Conservation (phyloP, 2,113 vertebrate genomes). For the Coregonus clupeaformis region DNA sequence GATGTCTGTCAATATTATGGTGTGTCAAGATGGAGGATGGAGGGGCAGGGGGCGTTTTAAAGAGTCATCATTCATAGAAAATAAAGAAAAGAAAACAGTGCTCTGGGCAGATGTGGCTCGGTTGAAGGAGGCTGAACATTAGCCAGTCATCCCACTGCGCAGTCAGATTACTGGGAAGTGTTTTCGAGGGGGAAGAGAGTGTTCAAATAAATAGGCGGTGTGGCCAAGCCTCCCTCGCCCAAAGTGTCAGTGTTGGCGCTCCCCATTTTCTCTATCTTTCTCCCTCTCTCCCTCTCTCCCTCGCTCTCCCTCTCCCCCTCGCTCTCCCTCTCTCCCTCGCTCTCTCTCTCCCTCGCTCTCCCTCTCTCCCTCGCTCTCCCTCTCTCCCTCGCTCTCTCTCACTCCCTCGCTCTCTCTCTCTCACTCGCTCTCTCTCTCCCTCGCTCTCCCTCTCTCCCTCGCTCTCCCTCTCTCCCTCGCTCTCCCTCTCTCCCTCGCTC, state of each 20-base stretch:
- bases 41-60: constrained; percentile 21
- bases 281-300: constrained; percentile 9
- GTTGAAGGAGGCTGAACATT: constrained; percentile 35
- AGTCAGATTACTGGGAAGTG: constrained; percentile 67
- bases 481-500: constrained; percentile 13
- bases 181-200: constrained; percentile 62
- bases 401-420: constrained; percentile 36
- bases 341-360: constrained; percentile 14
- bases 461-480: constrained; percentile 16
- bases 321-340: constrained; percentile 10
- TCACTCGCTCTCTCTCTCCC: constrained; percentile 10
- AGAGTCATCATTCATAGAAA: constrained; percentile 43
- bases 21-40: constrained; percentile 3
- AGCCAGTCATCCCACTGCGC: constrained; percentile 55
- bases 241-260: constrained; percentile 53
- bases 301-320: constrained; percentile 11
- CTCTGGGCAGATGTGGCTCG: constrained; percentile 57
- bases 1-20: constrained; percentile 35
- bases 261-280: constrained; percentile 9
- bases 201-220: constrained; percentile 69
- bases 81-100: constrained; percentile 51
- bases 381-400: too few relatives aligned
- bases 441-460: constrained; percentile 32
- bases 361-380: constrained; percentile 12
- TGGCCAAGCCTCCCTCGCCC: constrained; percentile 49